These are phyloP conservation scores for Isotomurus palustris DNA, from an alignment of 2,888 invertebrate genomes.

Conservation along the genomic window DNA sequence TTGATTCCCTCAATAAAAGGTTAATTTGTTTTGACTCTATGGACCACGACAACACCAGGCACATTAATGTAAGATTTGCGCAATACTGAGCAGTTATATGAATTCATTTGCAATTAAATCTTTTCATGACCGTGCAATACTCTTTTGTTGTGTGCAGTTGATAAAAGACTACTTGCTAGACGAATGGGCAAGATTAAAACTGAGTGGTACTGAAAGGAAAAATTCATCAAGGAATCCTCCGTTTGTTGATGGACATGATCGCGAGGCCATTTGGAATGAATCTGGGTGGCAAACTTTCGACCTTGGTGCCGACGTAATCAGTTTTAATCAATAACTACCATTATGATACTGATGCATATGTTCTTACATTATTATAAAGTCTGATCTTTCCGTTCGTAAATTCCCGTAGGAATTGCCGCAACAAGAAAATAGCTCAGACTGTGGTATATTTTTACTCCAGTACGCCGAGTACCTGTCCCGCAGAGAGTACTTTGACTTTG, in stretches of 20 bases:
- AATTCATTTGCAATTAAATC: too few relatives aligned
- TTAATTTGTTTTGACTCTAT: conserved; percentile 89
- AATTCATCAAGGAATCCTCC: too few relatives aligned
- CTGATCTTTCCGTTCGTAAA: too few relatives aligned
- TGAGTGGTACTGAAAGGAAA: not conserved
- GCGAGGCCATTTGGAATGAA: too few relatives aligned
- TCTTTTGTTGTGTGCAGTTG: too few relatives aligned
- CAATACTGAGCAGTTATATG: too few relatives aligned
- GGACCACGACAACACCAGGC: conserved; percentile 72
- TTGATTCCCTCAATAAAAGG: conserved; percentile 68
- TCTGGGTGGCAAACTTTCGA: too few relatives aligned
- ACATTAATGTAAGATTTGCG: conserved; percentile 50
- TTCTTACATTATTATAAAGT: too few relatives aligned
- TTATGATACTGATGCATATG: too few relatives aligned
- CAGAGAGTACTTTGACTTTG: conserved; percentile 70
- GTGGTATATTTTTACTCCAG: conserved; percentile 94
- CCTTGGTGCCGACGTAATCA: too few relatives aligned
- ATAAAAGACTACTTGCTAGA: not conserved
- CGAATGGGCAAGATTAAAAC: not conserved
- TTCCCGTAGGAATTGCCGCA: conserved; percentile 76
- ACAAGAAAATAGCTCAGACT: conserved; percentile 95
- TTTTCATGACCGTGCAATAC: too few relatives aligned
- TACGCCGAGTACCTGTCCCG: conserved; percentile 87
- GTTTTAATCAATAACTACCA: not conserved
- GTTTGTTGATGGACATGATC: too few relatives aligned